Evolutionary conservation across 2,888 invertebrate genomes (phyloP).

Genomic region (Temnothorax rugatulus): DNA sequence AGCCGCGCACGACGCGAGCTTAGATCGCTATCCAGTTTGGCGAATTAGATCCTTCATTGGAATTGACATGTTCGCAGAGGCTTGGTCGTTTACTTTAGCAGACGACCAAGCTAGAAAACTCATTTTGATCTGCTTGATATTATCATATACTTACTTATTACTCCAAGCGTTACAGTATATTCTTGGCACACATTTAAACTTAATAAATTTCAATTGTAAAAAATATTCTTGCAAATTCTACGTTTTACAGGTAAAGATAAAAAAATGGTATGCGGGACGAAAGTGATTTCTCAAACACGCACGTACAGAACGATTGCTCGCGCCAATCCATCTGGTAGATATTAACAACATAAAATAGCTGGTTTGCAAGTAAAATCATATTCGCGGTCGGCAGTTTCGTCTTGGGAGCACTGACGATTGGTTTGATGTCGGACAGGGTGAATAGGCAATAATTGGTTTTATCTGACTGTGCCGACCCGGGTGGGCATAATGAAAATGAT

Average conservation of each 20-base stretch:
- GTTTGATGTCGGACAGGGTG: conserved; percentile 75
- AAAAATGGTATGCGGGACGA: conserved; percentile 15
- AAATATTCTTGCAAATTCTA: background rate
- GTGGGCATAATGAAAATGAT: conserved; percentile 82
- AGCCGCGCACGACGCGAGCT: conserved; percentile 32
- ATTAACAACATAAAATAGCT: conserved; percentile 73
- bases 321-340: conserved; percentile 56
- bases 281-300: conserved; percentile 71
- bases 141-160: background rate
- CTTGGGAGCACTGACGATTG: conserved; percentile 72
- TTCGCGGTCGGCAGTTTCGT: conserved; percentile 61
- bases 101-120: background rate
- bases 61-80: conserved; percentile 48
- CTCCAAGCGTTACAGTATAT: background rate
- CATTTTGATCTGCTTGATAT: conserved; percentile 8
- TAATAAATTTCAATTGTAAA: conserved; percentile 6
- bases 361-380: conserved; percentile 79
- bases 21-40: conserved; percentile 51
- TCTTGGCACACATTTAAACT: background rate
- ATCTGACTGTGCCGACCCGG: conserved; percentile 77
- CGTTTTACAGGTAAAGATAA: background rate
- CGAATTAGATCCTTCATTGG: conserved; percentile 55
- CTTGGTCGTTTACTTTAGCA: conserved; percentile 28
- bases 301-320: conserved; percentile 60
- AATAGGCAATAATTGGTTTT: conserved; percentile 84